Evolutionary conservation across 2,113 vertebrate species (phyloP).

Genomic region (Dicaeum eximium): DNA sequence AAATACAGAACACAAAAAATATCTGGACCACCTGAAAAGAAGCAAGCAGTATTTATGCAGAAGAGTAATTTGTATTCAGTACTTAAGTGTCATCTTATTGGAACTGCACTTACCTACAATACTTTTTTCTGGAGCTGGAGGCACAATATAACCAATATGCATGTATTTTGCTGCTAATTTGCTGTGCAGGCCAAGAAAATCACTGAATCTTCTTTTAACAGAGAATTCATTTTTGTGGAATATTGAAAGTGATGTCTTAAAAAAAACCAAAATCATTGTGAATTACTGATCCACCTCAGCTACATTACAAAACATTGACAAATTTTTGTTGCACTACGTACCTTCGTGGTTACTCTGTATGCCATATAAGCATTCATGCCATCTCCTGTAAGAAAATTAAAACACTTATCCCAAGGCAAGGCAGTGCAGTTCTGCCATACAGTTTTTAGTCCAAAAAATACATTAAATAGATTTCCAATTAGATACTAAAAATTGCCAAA

Average conservation of each 20-base stretch:
- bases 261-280: not conserved
- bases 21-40: not conserved
- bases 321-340: slow-evolving; percentile 35
- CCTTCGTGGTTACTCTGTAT: slow-evolving; percentile 94
- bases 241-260: slow-evolving; percentile 87
- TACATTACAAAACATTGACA: not conserved
- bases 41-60: not conserved
- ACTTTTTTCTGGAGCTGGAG: slow-evolving; percentile 98
- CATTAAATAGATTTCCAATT: not conserved
- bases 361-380: slow-evolving; percentile 99
- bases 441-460: not conserved
- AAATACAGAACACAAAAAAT: not conserved
- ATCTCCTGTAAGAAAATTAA: slow-evolving; percentile 79
- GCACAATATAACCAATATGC: slow-evolving; percentile 93
- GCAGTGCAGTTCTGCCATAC: not conserved
- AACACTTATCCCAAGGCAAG: not conserved
- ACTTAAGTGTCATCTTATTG: not conserved
- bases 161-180: slow-evolving; percentile 95
- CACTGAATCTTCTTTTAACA: slow-evolving; percentile 95
- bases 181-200: slow-evolving; percentile 95
- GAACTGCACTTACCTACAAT: slow-evolving; percentile 88
- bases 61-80: not conserved
- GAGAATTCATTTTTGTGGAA: slow-evolving; percentile 88
- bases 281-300: not conserved
- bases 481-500: not conserved